phyloP scores from a whole-genome alignment of 2,113 vertebrate genomes.

The Mirounga angustirostris region DNA sequence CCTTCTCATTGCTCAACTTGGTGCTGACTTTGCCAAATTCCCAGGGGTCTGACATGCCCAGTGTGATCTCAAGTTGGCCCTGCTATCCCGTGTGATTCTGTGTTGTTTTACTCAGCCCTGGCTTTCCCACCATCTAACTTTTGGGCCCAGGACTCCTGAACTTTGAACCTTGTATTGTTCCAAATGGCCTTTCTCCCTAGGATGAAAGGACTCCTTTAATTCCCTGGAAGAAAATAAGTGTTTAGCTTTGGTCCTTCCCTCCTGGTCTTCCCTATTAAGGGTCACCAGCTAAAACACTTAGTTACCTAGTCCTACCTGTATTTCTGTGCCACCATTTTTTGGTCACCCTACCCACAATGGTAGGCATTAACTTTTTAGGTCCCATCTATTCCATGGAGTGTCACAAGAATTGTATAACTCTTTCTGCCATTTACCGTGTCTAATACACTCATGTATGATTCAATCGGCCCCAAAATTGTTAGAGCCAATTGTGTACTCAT shows the following conservation, averaged over 20 bases:
- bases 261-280: neutral
- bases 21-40: conserved; percentile 5
- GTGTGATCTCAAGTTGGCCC: neutral
- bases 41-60: neutral
- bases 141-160: neutral
- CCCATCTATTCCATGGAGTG: neutral
- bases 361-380: neutral
- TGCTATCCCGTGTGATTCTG: neutral
- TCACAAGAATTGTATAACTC: neutral
- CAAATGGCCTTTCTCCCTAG: neutral
- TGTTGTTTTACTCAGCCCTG: neutral
- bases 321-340: neutral
- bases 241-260: neutral
- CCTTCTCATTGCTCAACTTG: conserved; percentile 18
- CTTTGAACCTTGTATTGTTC: neutral
- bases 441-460: neutral
- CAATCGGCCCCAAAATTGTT: neutral
- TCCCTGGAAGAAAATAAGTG: neutral
- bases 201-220: neutral
- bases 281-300: neutral
- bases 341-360: neutral
- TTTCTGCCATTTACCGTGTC: neutral
- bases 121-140: neutral
- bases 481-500: neutral
- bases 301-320: neutral